Evolutionary conservation across 92 coral and sea anemone species (phyloP).

Genomic region (Heliopora coerulea): DNA sequence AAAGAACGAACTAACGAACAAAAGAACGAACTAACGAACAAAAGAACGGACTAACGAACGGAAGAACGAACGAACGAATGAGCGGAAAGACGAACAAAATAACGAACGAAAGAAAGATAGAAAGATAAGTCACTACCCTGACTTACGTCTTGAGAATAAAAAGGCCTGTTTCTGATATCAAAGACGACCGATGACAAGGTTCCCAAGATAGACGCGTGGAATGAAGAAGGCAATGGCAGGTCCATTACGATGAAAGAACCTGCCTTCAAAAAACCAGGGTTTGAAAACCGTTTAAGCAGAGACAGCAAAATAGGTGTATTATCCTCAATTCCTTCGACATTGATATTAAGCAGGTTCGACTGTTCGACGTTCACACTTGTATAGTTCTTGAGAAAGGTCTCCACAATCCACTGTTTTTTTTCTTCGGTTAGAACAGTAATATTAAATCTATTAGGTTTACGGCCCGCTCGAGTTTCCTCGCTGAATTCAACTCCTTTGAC

Average conservation of each 20-base stretch:
- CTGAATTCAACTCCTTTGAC: neutral
- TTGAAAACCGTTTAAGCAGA: neutral
- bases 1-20: neutral
- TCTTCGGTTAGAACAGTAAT: neutral
- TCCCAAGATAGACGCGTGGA: neutral
- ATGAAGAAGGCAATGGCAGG: neutral
- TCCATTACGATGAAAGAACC: neutral
- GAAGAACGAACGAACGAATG: neutral
- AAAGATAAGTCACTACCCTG: neutral
- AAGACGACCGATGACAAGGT: neutral
- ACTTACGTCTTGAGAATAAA: neutral
- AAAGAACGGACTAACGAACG: neutral
- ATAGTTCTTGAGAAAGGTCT: neutral
- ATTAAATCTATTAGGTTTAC: neutral
- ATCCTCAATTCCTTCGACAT: neutral
- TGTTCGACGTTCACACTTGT: neutral
- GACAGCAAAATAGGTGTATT: neutral
- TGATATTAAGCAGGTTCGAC: neutral
- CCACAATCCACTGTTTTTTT: neutral
- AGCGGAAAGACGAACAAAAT: neutral
- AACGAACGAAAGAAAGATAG: neutral
- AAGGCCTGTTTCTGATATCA: slow-evolving; percentile 8
- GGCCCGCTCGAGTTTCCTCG: neutral
- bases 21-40: neutral
- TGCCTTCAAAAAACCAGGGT: neutral